Conservation (phyloP, 2,888 invertebrate genomes). For the Tetranychus truncatus region DNA sequence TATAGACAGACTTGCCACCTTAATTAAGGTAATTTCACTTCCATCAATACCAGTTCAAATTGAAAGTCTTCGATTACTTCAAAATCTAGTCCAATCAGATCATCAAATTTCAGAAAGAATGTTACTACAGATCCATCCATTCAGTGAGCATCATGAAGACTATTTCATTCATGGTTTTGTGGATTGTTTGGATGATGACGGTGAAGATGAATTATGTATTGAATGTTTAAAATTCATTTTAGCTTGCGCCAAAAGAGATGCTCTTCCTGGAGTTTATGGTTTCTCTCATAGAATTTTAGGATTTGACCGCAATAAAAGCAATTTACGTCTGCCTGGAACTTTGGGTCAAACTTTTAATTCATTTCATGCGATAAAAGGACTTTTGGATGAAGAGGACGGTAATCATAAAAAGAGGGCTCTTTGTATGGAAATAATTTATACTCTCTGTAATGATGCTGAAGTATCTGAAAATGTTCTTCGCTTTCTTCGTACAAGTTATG, state of each 20-base stretch:
- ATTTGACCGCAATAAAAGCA: conserved; percentile 18
- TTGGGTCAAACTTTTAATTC: conserved; percentile 21
- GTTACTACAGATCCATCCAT: conserved; percentile 18
- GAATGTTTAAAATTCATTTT: conserved; percentile 21
- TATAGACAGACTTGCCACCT: conserved; percentile 20
- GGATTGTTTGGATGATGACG: conserved; percentile 52
- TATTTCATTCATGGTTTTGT: conserved; percentile 60
- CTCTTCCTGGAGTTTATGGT: conserved; percentile 11
- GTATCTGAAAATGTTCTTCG: conserved; percentile 19
- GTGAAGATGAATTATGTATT: conserved; percentile 33
- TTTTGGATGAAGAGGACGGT: conserved; percentile 17
- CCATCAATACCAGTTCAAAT: conserved; percentile 14
- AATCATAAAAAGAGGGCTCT: conserved; percentile 18
- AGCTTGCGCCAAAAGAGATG: conserved; percentile 17
- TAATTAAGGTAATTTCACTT: conserved; percentile 19
- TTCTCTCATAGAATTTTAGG: conserved; percentile 21
- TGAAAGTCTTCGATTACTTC: conserved; percentile 20
- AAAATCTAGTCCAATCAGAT: conserved; percentile 17
- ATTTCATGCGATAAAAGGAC: conserved; percentile 20
- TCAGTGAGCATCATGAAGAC: conserved; percentile 17
- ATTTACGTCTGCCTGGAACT: conserved; percentile 15
- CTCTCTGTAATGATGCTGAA: conserved; percentile 17
- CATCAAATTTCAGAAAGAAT: conserved; percentile 17
- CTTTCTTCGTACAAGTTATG: conserved; percentile 22
- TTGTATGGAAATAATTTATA: conserved; percentile 21